Conservation (phyloP, 2,797 vertebrate genomes). For the Luscinia luscinia region DNA sequence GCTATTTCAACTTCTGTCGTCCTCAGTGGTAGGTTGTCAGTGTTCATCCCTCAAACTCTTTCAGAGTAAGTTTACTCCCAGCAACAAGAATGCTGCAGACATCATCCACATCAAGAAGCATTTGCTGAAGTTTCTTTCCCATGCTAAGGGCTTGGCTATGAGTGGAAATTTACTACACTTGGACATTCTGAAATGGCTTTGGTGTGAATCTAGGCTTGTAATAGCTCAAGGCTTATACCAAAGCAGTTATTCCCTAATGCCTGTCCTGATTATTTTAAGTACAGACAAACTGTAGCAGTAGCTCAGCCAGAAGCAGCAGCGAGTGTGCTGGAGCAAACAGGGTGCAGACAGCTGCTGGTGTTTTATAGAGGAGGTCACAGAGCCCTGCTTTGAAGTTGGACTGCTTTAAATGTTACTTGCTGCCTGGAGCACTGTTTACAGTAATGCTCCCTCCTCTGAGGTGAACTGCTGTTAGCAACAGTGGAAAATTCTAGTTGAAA, state of each 20-base stretch:
- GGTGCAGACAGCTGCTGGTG: slow-evolving; percentile 26
- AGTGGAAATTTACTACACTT: neutral
- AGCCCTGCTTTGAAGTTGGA: neutral
- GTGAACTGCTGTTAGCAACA: slow-evolving; percentile 1
- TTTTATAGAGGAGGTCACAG: slow-evolving; percentile 4
- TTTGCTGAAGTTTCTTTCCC: neutral
- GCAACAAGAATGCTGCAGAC: neutral
- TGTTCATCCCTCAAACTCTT: neutral
- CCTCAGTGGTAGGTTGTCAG: neutral
- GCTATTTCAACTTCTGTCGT: neutral
- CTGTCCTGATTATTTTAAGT: slow-evolving; percentile 31
- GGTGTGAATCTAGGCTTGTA: slow-evolving; percentile 4
- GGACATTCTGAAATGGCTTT: neutral
- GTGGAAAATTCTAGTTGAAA: slow-evolving; percentile 19
- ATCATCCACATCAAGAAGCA: neutral
- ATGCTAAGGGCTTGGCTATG: neutral
- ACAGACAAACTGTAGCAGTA: neutral
- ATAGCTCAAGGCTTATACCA: slow-evolving; percentile 15
- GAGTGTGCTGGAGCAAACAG: slow-evolving; percentile 5
- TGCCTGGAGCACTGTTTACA: slow-evolving; percentile 19
- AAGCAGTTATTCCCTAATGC: slow-evolving; percentile 15
- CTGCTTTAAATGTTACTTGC: slow-evolving; percentile 26
- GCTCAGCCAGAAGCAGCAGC: slow-evolving; percentile 26
- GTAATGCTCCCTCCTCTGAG: neutral
- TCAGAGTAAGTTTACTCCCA: neutral